Base-by-base conservation (phyloP, 1,140 invertebrate genomes). In the Trinorchestia longiramus region DNA sequence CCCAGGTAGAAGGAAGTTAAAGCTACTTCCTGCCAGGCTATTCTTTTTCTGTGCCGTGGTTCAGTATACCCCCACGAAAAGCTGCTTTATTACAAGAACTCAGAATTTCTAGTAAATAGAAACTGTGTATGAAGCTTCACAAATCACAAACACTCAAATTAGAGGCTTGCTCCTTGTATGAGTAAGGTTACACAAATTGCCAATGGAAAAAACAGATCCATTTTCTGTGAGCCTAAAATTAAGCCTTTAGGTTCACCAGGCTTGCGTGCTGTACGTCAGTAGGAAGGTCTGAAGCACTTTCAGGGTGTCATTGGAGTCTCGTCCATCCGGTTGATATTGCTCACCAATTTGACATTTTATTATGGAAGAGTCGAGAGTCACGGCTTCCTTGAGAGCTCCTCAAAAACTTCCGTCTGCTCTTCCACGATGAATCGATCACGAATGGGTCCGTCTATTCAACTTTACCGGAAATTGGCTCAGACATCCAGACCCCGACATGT, bases 311-410 rank as follows among this genome's bases (percentile, higher is more conserved):
- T 94, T 94, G 43, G 92, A 40, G 41, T 94, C 43, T 47, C 92
- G 92, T 94, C 44, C 92, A 45, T 94, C 92, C 43, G 43, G 8
- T 11, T 45, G 92, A 94, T 94, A 94, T 94, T 94, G 92, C 92
- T 44, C 92, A 94, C 44, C 92, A 94, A 94, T 94, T 45, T 45
- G 92, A 43, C 92, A 94, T 94, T 43, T 94, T 94, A 94, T 94
- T 94, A 94, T 94, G 44, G 44, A 47, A 94, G 92, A 94, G 43
- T 94, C 92, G 44, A 45, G 92, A 94, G 92, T 94, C 92, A 94
- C 92, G 92, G 43, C 44, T 47, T 94, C 92, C 92, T 94, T 8
- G 92, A 47, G 43, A 44, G 92, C 36, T 94, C 43, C 43, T 94
- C 92, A 94, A 47, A 3, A 77, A 44, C 44, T 28, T 28, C 92